These are phyloP conservation scores for Patella caerulea DNA, from an alignment of 2,888 invertebrate genomes.

Conservation along the genomic window DNA sequence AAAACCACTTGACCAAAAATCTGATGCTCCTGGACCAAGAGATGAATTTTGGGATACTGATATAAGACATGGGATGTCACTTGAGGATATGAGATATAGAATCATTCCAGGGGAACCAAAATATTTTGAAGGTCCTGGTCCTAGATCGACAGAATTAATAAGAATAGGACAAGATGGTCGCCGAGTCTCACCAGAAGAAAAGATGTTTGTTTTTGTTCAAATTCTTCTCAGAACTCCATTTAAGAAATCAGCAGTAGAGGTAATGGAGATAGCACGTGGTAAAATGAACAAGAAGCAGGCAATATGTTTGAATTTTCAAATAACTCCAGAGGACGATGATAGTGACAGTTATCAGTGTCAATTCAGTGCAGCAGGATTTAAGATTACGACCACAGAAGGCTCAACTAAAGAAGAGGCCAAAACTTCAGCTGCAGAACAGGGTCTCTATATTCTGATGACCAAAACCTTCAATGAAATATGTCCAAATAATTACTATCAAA, in stretches of 20 bases:
- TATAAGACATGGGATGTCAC: neutral
- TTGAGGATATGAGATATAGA: neutral
- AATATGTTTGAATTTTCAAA: neutral
- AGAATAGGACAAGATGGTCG: conserved; percentile 1
- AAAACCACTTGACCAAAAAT: neutral
- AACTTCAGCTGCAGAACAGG: neutral
- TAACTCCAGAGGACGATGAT: neutral
- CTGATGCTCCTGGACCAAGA: neutral
- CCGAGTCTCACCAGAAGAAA: neutral
- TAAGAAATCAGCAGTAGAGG: neutral
- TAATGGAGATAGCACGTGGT: neutral
- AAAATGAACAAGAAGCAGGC: neutral
- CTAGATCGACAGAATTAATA: neutral
- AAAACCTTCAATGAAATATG: conserved; percentile 8
- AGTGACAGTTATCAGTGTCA: neutral
- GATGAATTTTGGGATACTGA: neutral
- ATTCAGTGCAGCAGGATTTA: neutral
- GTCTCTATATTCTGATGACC: neutral
- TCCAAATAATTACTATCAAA: neutral
- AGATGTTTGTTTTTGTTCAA: neutral
- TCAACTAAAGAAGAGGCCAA: neutral
- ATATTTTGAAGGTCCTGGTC: neutral
- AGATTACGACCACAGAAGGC: neutral
- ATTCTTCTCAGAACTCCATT: conserved; percentile 4
- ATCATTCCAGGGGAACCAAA: neutral